phyloP scores from a whole-genome alignment of 2,888 invertebrate genomes.

The Oligia latruncula region DNA sequence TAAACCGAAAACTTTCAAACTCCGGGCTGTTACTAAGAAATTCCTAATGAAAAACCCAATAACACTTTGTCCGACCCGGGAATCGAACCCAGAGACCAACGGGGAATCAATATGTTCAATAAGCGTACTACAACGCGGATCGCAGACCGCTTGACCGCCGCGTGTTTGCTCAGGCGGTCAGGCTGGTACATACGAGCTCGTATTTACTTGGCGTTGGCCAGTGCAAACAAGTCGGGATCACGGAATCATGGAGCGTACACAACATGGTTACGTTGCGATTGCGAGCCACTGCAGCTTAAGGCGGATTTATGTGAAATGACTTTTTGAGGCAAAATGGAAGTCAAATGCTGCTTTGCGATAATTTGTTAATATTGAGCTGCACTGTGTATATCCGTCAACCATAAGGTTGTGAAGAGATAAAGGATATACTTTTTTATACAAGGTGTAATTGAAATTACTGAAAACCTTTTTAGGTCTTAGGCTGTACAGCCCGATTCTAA shows the following conservation, averaged over 20 bases:
- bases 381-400: neutral
- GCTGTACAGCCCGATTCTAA: no score
- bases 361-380: neutral
- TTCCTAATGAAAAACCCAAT: no score
- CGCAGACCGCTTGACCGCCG: conserved; percentile 9
- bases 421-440: neutral
- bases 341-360: neutral
- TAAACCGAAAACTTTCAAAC: no score
- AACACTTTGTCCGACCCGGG: no score
- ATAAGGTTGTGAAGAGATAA: neutral
- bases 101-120: no score
- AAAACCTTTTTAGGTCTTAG: neutral
- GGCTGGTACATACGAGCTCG: neutral
- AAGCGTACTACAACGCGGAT: neutral
- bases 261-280: neutral
- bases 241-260: neutral
- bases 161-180: conserved; percentile 3
- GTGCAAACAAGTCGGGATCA: conserved; percentile 1
- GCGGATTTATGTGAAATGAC: neutral
- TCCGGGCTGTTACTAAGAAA: no score
- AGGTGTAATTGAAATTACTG: no score
- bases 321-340: neutral
- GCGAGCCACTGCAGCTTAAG: neutral
- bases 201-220: conserved; percentile 14
- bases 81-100: no score